Conservation (phyloP, 2,888 invertebrate genomes). For the Aleiodes testaceus region DNA sequence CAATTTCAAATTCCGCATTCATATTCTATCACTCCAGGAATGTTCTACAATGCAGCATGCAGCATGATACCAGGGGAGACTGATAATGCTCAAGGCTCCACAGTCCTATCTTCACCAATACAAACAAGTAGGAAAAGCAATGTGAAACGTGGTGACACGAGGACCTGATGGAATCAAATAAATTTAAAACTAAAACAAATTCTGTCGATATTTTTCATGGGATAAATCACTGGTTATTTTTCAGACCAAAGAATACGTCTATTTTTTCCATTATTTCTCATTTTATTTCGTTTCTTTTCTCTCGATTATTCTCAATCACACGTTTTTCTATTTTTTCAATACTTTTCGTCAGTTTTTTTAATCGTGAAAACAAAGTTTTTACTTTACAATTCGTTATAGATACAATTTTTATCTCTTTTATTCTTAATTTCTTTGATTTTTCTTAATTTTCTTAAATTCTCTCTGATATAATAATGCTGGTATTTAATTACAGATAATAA, state of each 20-base stretch:
- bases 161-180: slow-evolving; percentile 19
- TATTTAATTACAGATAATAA: slow-evolving; percentile 16
- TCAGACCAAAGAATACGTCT: slow-evolving; percentile 1
- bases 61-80: slow-evolving; percentile 33
- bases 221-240: slow-evolving; percentile 28
- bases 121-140: slow-evolving; percentile 4
- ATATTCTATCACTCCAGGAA: slow-evolving; percentile 15
- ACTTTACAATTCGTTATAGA: background rate
- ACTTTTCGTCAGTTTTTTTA: background rate
- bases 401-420: background rate
- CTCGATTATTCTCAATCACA: background rate
- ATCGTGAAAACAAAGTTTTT: too few relatives aligned
- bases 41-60: slow-evolving; percentile 28
- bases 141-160: slow-evolving; percentile 12
- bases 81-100: slow-evolving; percentile 14
- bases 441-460: background rate
- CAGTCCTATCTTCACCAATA: slow-evolving; percentile 10
- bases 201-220: background rate
- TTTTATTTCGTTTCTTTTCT: background rate
- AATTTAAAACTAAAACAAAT: background rate
- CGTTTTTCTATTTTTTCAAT: background rate
- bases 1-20: too few relatives aligned
- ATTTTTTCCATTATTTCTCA: slow-evolving; percentile 1
- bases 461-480: slow-evolving; percentile 7
- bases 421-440: slow-evolving; percentile 2